A percentile compares a stretch with the other conserved stretches of the same genome.
These are phyloP conservation scores for Anastrepha ludens DNA, from an alignment of 1,140 invertebrate species.

Conservation along the genomic window DNA sequence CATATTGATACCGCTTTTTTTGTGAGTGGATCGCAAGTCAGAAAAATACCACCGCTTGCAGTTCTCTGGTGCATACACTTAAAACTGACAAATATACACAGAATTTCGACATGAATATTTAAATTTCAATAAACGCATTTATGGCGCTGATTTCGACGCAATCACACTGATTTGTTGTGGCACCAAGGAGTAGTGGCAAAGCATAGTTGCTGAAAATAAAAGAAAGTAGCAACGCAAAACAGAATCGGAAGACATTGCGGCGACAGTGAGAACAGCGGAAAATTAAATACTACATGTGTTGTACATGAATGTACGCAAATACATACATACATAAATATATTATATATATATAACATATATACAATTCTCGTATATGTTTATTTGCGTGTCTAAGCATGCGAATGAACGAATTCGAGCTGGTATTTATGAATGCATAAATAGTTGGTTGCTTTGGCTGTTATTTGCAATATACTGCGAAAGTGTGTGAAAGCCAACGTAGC, in stretches of 20 bases:
- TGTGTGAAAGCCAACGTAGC: not conserved
- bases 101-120: constrained; percentile 35
- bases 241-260: constrained; percentile 11
- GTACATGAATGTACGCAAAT: not conserved
- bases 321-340: not conserved
- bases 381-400: not conserved
- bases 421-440: not conserved
- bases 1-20: too few relatives aligned
- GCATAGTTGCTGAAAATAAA: not conserved
- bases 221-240: not conserved
- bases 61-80: too few relatives aligned
- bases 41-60: too few relatives aligned
- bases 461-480: not conserved
- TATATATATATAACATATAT: not conserved
- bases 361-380: too few relatives aligned
- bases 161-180: constrained; percentile 40
- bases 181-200: not conserved
- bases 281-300: not conserved
- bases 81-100: not conserved
- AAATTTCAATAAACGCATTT: constrained; percentile 37
- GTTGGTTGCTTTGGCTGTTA: not conserved
- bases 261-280: constrained; percentile 5
- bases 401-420: not conserved
- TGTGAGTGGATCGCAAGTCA: too few relatives aligned
- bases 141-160: not conserved